Evolutionary conservation across 2,113 vertebrate genomes (phyloP).

Genomic region (Athene cunicularia): DNA sequence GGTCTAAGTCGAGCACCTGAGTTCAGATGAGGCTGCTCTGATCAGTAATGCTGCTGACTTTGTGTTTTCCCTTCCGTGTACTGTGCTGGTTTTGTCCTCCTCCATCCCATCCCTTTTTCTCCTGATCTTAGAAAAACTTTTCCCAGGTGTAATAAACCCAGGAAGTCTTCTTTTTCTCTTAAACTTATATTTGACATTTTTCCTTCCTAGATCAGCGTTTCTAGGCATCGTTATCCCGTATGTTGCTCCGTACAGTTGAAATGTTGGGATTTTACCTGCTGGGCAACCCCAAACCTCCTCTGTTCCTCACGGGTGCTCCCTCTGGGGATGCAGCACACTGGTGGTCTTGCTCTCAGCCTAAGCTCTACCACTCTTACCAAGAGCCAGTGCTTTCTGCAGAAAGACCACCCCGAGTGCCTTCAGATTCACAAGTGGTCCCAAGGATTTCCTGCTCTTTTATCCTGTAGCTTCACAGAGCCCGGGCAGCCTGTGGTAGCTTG

Average conservation of each 20-base stretch:
- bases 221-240: rapidly evolving
- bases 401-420: neutral
- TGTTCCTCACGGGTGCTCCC: neutral
- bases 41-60: neutral
- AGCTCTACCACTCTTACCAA: rapidly evolving
- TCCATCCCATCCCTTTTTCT: neutral
- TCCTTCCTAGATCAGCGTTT: neutral
- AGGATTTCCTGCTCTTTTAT: neutral
- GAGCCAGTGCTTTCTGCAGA: neutral
- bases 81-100: neutral
- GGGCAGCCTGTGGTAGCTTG: rapidly evolving
- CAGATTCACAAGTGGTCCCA: rapidly evolving
- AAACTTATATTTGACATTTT: rapidly evolving
- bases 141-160: neutral
- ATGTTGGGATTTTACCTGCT: neutral
- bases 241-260: neutral
- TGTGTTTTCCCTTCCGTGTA: neutral
- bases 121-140: rapidly evolving
- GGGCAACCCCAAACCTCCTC: neutral
- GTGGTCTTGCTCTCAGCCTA: neutral
- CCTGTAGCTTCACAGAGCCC: neutral
- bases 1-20: too few relatives aligned
- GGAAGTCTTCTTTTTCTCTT: neutral
- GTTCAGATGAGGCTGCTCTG: neutral
- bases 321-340: rapidly evolving